Conservation (phyloP, 2,888 invertebrate genomes). For the Spicauda simplicius region DNA sequence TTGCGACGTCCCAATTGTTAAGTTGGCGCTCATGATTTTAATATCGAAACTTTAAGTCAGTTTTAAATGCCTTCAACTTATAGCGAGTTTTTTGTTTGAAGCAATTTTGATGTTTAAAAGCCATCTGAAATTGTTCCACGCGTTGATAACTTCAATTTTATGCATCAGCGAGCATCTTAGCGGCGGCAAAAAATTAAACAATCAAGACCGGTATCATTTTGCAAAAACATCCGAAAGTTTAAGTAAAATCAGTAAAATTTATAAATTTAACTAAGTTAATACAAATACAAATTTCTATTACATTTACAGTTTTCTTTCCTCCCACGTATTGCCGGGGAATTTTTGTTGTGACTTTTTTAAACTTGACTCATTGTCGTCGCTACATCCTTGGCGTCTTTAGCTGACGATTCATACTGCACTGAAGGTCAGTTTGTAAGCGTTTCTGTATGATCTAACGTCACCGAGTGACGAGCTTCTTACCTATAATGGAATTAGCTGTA, state of each 20-base stretch:
- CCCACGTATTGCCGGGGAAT: neutral
- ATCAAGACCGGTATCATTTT: constrained; percentile 13
- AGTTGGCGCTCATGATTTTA: neutral
- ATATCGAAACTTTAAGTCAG: neutral
- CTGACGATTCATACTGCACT: constrained; percentile 1
- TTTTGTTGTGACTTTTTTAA: neutral
- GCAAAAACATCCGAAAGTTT: constrained; percentile 8
- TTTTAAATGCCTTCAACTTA: constrained; percentile 6
- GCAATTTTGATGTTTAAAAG: constrained; percentile 11
- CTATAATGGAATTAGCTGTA: neutral
- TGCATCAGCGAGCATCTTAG: constrained; percentile 19
- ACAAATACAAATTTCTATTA: neutral
- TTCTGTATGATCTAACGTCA: constrained; percentile 13
- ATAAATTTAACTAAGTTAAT: neutral
- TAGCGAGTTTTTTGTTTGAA: neutral
- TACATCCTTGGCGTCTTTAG: neutral
- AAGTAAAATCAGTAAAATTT: neutral
- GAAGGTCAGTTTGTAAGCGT: constrained; percentile 15
- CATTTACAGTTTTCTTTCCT: neutral
- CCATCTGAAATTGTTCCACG: constrained; percentile 14
- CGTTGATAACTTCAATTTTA: constrained; percentile 31
- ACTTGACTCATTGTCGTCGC: constrained; percentile 11
- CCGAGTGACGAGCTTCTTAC: neutral
- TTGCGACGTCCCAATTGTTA: constrained; percentile 2
- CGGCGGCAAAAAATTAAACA: constrained; percentile 20